These are phyloP conservation scores for Rhaphigaster nebulosa DNA, from an alignment of 2,888 invertebrate species.

Conservation along the genomic window DNA sequence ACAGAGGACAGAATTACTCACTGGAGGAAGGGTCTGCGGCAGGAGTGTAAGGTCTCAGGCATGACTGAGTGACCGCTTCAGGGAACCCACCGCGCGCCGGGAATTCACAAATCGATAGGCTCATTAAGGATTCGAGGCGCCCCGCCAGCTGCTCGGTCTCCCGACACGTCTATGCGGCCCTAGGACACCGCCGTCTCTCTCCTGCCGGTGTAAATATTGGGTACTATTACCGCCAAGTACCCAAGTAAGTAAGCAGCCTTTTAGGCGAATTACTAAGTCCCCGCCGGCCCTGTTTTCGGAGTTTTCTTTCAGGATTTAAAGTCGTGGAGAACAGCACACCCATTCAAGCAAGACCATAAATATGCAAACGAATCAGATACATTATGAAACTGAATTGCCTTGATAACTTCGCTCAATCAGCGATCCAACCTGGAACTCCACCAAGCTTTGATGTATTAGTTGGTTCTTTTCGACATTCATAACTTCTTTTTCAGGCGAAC, in stretches of 20 bases:
- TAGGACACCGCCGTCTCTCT: neutral
- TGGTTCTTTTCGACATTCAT: no score
- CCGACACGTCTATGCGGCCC: neutral
- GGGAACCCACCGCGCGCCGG: neutral
- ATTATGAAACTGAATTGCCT: no score
- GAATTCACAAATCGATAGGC: constrained; percentile 52
- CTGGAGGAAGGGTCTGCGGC: neutral
- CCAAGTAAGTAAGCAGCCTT: neutral
- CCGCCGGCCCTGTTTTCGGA: no score
- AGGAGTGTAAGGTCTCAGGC: neutral
- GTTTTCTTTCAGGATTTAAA: no score
- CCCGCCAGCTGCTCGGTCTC: neutral
- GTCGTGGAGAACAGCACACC: no score
- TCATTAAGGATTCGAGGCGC: constrained; percentile 41
- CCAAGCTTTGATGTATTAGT: no score
- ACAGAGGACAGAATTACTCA: neutral
- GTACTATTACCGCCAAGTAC: neutral
- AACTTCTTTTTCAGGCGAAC: no score
- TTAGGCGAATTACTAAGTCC: neutral
- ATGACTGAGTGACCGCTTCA: constrained; percentile 10
- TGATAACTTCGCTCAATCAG: no score
- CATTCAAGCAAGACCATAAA: no score
- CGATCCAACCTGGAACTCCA: no score
- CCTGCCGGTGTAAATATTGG: neutral
- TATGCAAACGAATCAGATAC: no score